A percentile compares a stretch with the other conserved stretches of the same genome.
Conservation (phyloP, 2,113 vertebrate genomes). For the Grallaria varia region DNA sequence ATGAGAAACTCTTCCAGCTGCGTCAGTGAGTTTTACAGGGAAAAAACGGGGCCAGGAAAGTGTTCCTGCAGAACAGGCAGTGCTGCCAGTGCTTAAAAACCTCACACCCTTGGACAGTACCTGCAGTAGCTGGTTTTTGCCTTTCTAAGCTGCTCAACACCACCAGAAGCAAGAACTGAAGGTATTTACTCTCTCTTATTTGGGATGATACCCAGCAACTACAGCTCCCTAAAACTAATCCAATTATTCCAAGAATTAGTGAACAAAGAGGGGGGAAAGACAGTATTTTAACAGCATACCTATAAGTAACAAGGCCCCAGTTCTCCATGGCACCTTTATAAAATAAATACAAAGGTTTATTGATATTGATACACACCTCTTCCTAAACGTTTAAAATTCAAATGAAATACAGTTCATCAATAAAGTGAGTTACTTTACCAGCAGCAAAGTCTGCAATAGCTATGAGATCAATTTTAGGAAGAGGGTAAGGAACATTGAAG, state of each 20-base stretch:
- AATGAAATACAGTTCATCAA: conserved; percentile 64
- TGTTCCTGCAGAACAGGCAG: conserved; percentile 33
- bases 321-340: conserved; percentile 99
- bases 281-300: conserved; percentile 81
- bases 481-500: conserved; percentile 97
- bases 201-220: background rate
- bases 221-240: background rate
- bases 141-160: background rate
- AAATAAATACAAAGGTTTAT: conserved; percentile 79
- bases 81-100: conserved; percentile 5
- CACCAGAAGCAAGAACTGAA: background rate
- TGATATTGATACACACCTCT: conserved; percentile 48
- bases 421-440: conserved; percentile 85
- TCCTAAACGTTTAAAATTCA: conserved; percentile 63
- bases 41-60: conserved; percentile 20
- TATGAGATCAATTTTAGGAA: conserved; percentile 99
- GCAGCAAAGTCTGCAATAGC: conserved; percentile 99
- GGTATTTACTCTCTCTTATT: background rate
- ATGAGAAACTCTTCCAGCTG: background rate
- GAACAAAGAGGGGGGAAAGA: conserved; percentile 49
- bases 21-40: background rate
- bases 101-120: background rate
- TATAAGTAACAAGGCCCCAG: conserved; percentile 99
- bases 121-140: background rate
- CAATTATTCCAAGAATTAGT: conserved; percentile 27